A percentile compares a stretch with the other conserved stretches of the same genome.
Evolutionary conservation across 2,888 invertebrate genomes (phyloP).

Genomic region (Apodemia hepburni): DNA sequence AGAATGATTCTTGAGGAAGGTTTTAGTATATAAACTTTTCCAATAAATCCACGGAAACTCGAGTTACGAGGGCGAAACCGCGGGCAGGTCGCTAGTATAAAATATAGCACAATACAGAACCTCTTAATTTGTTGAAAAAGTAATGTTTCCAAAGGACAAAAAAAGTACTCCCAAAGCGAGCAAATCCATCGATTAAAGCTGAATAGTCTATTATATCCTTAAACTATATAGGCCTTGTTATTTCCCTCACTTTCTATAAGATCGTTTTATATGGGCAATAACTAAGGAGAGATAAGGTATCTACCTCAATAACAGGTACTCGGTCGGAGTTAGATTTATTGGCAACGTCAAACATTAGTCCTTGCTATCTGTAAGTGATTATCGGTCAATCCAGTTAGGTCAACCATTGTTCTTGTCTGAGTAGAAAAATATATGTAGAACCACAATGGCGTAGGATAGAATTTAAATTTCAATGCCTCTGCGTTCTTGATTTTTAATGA

Average conservation of each 20-base stretch:
- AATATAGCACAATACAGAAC: too few relatives aligned
- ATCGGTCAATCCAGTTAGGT: constrained; percentile 43
- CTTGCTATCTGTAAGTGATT: constrained; percentile 40
- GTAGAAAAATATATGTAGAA: constrained; percentile 14
- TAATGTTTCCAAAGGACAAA: too few relatives aligned
- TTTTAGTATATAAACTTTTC: too few relatives aligned
- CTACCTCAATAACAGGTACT: constrained; percentile 39
- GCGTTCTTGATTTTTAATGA: background rate
- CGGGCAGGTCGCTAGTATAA: too few relatives aligned
- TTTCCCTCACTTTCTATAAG: constrained; percentile 34
- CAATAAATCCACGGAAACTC: too few relatives aligned
- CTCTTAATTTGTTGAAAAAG: too few relatives aligned
- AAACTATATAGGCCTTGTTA: constrained; percentile 10
- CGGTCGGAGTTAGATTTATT: constrained; percentile 38
- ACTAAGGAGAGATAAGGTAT: constrained; percentile 40
- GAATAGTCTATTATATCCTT: too few relatives aligned
- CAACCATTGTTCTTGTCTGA: constrained; percentile 37
- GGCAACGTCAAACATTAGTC: constrained; percentile 39
- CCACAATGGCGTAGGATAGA: background rate
- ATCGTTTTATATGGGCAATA: constrained; percentile 37
- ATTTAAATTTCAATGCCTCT: background rate
- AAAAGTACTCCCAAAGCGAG: too few relatives aligned
- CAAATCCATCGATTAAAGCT: too few relatives aligned
- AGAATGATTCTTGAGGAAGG: too few relatives aligned
- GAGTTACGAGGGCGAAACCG: too few relatives aligned